Conservation (phyloP, 2,888 invertebrate species). For the Epistrophe eligans region DNA sequence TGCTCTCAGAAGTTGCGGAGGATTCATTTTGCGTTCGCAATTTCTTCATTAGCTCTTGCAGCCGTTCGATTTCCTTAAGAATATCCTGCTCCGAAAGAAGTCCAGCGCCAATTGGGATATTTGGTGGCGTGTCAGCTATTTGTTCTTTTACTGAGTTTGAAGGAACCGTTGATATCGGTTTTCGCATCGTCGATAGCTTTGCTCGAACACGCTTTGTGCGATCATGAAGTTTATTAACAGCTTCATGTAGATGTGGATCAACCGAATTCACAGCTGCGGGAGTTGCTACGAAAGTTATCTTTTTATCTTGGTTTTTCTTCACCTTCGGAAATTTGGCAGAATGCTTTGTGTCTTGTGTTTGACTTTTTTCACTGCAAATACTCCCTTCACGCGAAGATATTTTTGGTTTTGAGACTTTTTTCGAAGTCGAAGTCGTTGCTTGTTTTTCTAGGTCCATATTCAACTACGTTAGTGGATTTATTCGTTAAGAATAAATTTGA, state of each 20-base stretch:
- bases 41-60: constrained; percentile 24
- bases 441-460: constrained; percentile 32
- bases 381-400: background rate
- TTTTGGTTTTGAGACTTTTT: background rate
- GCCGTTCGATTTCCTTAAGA: constrained; percentile 35
- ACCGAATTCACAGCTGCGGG: background rate
- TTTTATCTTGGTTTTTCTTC: background rate
- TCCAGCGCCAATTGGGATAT: background rate
- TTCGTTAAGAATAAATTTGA: background rate
- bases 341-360: background rate
- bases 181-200: constrained; percentile 20
- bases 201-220: constrained; percentile 40
- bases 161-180: background rate
- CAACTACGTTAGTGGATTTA: background rate
- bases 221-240: constrained; percentile 14
- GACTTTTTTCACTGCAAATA: background rate
- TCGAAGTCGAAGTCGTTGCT: constrained; percentile 4
- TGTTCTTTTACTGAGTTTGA: background rate
- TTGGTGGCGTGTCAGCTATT: background rate
- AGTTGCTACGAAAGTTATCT: too few relatives aligned
- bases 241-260: background rate
- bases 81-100: constrained; percentile 2
- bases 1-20: constrained; percentile 13
- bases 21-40: constrained; percentile 3
- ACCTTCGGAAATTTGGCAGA: constrained; percentile 10